Conservation (phyloP, 2,797 vertebrate genomes). For the Peromyscus melanophrys region DNA sequence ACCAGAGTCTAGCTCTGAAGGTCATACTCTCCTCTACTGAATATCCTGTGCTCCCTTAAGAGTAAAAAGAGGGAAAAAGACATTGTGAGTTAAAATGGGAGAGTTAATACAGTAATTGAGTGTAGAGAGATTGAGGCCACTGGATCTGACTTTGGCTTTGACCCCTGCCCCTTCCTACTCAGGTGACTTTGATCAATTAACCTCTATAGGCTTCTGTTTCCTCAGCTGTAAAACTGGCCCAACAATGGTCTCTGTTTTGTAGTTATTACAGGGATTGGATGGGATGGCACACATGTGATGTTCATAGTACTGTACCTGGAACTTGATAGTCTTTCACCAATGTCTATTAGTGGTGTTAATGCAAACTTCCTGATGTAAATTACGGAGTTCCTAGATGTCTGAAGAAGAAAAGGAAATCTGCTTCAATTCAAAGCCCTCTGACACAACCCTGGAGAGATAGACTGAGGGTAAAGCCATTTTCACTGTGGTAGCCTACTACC, state of each 20-base stretch:
- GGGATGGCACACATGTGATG: background rate
- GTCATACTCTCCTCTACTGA: background rate
- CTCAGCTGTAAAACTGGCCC: background rate
- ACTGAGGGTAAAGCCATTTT: background rate
- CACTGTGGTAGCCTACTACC: background rate
- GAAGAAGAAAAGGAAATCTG: conserved; percentile 14
- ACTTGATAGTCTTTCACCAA: background rate
- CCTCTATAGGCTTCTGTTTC: background rate
- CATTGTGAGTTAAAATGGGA: background rate
- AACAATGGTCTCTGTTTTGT: background rate
- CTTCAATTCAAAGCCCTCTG: background rate
- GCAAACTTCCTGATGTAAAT: background rate
- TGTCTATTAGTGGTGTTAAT: background rate
- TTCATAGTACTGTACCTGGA: background rate
- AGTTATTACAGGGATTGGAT: background rate
- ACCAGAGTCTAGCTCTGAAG: conserved; percentile 16
- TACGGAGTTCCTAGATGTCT: background rate
- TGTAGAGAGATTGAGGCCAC: background rate
- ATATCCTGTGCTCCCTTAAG: background rate
- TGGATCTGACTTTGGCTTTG: background rate
- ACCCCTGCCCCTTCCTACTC: background rate
- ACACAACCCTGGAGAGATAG: background rate
- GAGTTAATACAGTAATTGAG: background rate
- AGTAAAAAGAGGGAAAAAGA: background rate
- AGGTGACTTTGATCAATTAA: background rate